Conservation (phyloP, 2,888 invertebrate species). For the Leptura quadrifasciata region DNA sequence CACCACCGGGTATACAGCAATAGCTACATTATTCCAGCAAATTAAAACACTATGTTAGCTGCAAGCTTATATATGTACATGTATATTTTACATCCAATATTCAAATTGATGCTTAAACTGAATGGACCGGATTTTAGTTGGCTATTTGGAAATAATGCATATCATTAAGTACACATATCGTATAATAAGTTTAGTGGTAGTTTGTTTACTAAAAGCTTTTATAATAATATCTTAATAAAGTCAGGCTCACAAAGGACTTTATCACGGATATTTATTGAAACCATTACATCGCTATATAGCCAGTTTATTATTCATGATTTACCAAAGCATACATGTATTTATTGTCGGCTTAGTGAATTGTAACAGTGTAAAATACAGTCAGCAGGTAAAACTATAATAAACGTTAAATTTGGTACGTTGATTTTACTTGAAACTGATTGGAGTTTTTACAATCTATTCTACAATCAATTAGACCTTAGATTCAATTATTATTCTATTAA, state of each 20-base stretch:
- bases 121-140: conserved; percentile 18
- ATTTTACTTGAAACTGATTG: too few relatives aligned
- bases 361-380: background rate
- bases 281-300: conserved; percentile 15
- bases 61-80: background rate
- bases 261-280: conserved; percentile 36
- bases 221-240: conserved; percentile 33
- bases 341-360: background rate
- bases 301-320: conserved; percentile 21
- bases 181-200: conserved; percentile 20
- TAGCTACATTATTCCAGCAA: background rate
- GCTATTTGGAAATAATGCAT: conserved; percentile 24
- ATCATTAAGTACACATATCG: conserved; percentile 1
- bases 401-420: too few relatives aligned
- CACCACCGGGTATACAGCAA: background rate
- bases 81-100: conserved; percentile 10
- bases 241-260: conserved; percentile 21
- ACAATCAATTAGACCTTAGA: too few relatives aligned
- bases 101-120: conserved; percentile 25
- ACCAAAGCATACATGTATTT: background rate
- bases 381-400: background rate
- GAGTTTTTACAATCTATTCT: too few relatives aligned
- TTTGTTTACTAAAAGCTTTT: conserved; percentile 29
- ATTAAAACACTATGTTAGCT: background rate
- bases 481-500: too few relatives aligned